Percentiles rank a stretch among this genome's conserved stretches.
phyloP scores from a whole-genome alignment of 2,797 vertebrate species.

The Tinamus major region DNA sequence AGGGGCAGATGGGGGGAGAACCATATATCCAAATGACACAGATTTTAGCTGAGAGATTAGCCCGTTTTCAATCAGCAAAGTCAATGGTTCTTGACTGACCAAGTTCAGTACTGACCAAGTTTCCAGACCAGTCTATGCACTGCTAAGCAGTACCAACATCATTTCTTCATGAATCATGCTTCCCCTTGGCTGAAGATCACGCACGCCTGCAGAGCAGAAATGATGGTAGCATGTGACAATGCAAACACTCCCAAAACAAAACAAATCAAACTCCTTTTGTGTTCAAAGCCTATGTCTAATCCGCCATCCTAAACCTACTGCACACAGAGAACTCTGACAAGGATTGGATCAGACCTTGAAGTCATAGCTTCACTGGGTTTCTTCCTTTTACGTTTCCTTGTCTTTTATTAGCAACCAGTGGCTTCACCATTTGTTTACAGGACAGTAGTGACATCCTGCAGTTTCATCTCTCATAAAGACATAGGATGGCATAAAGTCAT shows the following conservation, averaged over 20 bases:
- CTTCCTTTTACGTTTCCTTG: neutral
- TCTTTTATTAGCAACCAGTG: neutral
- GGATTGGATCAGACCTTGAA: neutral
- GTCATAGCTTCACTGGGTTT: neutral
- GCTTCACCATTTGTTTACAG: neutral
- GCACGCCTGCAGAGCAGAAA: neutral
- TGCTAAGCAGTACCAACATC: neutral
- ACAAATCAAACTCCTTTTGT: neutral
- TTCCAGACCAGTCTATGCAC: neutral
- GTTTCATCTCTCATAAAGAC: neutral
- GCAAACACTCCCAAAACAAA: neutral
- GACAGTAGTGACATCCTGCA: neutral
- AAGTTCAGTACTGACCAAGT: neutral
- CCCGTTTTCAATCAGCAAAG: neutral
- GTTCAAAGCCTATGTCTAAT: neutral
- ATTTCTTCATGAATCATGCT: neutral
- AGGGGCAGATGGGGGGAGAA: fast-evolving
- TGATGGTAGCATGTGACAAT: neutral
- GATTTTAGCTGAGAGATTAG: neutral
- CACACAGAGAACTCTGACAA: neutral
- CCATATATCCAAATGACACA: neutral
- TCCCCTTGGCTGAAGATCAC: neutral
- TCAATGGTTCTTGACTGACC: neutral
- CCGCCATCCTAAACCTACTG: neutral
- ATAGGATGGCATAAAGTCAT: neutral